Evolutionary conservation across 2,888 invertebrate genomes (phyloP).

Genomic region (Brachyopa scutellaris): DNA sequence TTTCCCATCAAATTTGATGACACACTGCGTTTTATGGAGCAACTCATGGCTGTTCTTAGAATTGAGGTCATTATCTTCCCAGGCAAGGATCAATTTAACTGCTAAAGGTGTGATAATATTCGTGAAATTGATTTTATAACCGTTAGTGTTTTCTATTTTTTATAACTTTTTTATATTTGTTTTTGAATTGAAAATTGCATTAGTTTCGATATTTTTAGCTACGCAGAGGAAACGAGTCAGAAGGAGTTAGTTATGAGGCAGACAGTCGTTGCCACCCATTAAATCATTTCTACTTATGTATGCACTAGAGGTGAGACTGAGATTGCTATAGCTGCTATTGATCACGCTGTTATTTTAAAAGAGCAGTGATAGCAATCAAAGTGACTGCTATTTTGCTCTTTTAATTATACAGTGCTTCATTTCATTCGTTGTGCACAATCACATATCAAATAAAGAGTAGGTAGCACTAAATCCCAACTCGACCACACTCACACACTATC

Average conservation of each 20-base stretch:
- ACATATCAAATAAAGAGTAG: too few relatives aligned
- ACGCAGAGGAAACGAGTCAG: neutral
- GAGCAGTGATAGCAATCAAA: too few relatives aligned
- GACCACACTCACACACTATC: too few relatives aligned
- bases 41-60: neutral
- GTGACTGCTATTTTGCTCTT: too few relatives aligned
- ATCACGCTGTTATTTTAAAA: too few relatives aligned
- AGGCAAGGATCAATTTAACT: slow-evolving; percentile 28
- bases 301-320: too few relatives aligned
- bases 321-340: too few relatives aligned
- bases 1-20: slow-evolving; percentile 26
- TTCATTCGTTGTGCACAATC: too few relatives aligned
- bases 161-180: slow-evolving; percentile 1
- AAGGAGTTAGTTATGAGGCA: neutral
- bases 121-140: slow-evolving; percentile 54
- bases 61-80: neutral
- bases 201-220: slow-evolving; percentile 17
- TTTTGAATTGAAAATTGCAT: slow-evolving; percentile 11
- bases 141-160: too few relatives aligned
- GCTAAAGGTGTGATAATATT: slow-evolving; percentile 47
- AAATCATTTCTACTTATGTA: too few relatives aligned
- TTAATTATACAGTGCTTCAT: too few relatives aligned
- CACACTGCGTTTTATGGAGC: neutral
- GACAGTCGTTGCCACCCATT: neutral
- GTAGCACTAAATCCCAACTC: too few relatives aligned